Base-by-base conservation (phyloP, 2,888 invertebrate species). In the Phortica okadai region DNA sequence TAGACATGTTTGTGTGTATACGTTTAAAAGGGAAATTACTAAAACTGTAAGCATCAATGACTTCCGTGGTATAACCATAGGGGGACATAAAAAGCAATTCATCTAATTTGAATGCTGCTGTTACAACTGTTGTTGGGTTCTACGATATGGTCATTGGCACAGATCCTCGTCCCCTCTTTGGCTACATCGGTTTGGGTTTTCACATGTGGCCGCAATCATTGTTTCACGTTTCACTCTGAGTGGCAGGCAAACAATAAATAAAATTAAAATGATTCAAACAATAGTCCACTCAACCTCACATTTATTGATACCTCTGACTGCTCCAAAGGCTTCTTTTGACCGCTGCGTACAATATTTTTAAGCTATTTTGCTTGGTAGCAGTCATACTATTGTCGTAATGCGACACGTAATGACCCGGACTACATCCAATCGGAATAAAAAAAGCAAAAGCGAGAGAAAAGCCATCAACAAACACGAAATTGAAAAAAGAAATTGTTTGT, bases 231-330 rank as follows among this genome's bases (percentile, higher is more conserved):
- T 54, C 69, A 75, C 69, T 75, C 77, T 79, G 81, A 82, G 80
- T 82, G 86, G 85, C 89, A 88, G 88, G 84, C 89, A 88, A 89
- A 91, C 90, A 90, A 91, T 91, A 91, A 90, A 90, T 90, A 90
- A 90, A 90, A 90, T 90, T 90, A 91, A 91, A 90, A 90, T 90
- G 91, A 90, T 91, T 89, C 91, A 90, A 91, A 91, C 90, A 88
- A 89, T 89, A 82, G 86, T 79, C 78, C 82, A 76, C 80, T 74
- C 77, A 74, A 74, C 77, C 78, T 79, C 6, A 50, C 50, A 14
- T 50, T 11, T 14, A 50, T 25, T 21, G 62, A 16, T 62, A 62
- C 8, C 16, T 10, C 62, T 62, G 25, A 25, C 25, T 62, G 21
- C 25, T 59, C 16, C 66, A 56, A 45, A 54, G 69, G 41, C 64